Percentiles rank a stretch among this genome's conserved stretches.
Evolutionary conservation across 2,113 vertebrate genomes (phyloP).

Genomic region (Bujurquina vittata): DNA sequence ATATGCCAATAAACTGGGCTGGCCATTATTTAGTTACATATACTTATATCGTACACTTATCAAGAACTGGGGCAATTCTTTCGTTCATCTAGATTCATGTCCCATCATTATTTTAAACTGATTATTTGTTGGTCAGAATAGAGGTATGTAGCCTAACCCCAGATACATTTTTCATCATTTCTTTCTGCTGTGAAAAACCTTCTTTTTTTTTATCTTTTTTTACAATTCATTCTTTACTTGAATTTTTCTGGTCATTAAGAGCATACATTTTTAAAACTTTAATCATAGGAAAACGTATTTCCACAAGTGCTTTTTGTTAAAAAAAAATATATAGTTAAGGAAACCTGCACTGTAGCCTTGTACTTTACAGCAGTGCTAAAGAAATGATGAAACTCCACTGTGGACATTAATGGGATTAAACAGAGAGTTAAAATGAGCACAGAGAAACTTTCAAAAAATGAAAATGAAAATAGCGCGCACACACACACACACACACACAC

Average conservation of each 20-base stretch:
- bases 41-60: background rate
- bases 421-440: background rate
- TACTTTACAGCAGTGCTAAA: background rate
- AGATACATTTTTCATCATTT: background rate
- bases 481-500: background rate
- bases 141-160: background rate
- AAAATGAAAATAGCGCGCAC: background rate
- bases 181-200: background rate
- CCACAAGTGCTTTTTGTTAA: background rate
- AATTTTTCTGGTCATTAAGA: background rate
- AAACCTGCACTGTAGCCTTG: background rate
- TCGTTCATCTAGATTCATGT: background rate
- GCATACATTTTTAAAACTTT: background rate
- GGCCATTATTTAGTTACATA: fast-evolving
- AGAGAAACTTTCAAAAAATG: background rate
- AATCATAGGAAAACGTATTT: background rate
- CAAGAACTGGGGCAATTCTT: background rate
- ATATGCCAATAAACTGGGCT: background rate
- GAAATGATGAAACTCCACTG: background rate
- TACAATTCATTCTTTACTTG: background rate
- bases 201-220: background rate
- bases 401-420: background rate
- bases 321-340: background rate
- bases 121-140: background rate
- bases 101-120: background rate